Base-by-base conservation (phyloP, 1,140 invertebrate species). In the Proales similis region DNA sequence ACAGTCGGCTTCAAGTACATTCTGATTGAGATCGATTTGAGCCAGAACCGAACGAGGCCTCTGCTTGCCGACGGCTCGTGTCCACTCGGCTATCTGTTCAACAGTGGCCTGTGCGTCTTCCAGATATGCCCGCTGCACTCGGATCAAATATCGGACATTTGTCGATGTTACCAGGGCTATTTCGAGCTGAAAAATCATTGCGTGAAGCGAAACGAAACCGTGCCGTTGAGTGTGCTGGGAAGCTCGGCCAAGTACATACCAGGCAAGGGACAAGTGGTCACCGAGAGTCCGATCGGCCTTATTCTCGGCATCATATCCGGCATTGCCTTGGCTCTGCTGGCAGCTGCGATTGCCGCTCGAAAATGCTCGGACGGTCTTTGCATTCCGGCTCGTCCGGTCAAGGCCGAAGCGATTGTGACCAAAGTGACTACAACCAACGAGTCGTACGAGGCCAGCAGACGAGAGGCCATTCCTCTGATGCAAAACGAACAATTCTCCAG, bases 111-210 rank as follows among this genome's bases (percentile, higher is more conserved):
- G 2, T 57, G 51, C n/a, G 32, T 57, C 17, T 57, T 57, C n/a
- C 29, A 26, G 11, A 57, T 57, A 29, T 57, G 51, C 45, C 51
- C 51, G 20, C 29, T 57, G 7, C 39, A 57, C 45, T 57, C 51
- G 20, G 51, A 57, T 43, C 51, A 57, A 57, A 57, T 57, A 57
- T 22, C 51, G 11, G 51, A 57, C 30, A 26, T 42, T 6, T 57
- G 51, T 57, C 30, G 36, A 7, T 57, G 51, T 26, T 57, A 57
- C 27, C 51, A 57, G n/a, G 51, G 51, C 9, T 57, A 42, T 17
- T 29, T 42, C 1, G 22, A 57, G 26, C 29, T 42, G 24, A 29
- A 27, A 7, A 42, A 43, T 43, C n/a, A 1, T 5, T 57, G 51
- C 29, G 32, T 57, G 9, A 57, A 42, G 11, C 17, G 51, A 27